Evolutionary conservation across 92 coral and sea anemone species (phyloP).

Genomic region (Zoanthus sansibaricus): DNA sequence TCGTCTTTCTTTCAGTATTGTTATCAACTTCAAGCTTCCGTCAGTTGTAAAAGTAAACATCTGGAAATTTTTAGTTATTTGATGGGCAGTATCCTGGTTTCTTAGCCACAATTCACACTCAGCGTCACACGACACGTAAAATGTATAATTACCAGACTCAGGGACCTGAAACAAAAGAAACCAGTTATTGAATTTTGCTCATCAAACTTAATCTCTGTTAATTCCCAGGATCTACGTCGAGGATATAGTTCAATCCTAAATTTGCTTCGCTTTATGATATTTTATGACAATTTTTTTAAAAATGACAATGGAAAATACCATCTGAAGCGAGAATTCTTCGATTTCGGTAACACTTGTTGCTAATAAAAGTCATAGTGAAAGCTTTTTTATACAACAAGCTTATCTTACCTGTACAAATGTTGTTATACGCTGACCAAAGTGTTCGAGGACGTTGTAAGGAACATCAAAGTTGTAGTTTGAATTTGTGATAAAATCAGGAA

Average conservation of each 20-base stretch:
- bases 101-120: conserved; percentile 32
- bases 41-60: neutral
- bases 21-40: conserved; percentile 32
- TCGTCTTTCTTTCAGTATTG: conserved; percentile 11
- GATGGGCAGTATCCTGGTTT: conserved; percentile 15
- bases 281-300: too few relatives aligned
- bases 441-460: neutral
- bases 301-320: too few relatives aligned
- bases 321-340: too few relatives aligned
- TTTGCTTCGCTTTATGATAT: too few relatives aligned
- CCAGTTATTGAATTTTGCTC: too few relatives aligned
- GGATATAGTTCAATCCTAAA: too few relatives aligned
- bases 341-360: too few relatives aligned
- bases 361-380: too few relatives aligned
- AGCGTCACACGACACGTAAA: conserved; percentile 22
- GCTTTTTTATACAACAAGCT: too few relatives aligned
- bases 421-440: conserved; percentile 37
- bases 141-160: conserved; percentile 30
- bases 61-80: neutral
- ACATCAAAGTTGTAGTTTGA: conserved; percentile 19
- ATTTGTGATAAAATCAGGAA: conserved; percentile 1
- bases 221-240: too few relatives aligned
- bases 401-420: conserved; percentile 16
- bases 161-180: conserved; percentile 12
- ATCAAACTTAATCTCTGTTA: too few relatives aligned